Base-by-base conservation (phyloP, 2,797 vertebrate species). In the Crenichthys baileyi region DNA sequence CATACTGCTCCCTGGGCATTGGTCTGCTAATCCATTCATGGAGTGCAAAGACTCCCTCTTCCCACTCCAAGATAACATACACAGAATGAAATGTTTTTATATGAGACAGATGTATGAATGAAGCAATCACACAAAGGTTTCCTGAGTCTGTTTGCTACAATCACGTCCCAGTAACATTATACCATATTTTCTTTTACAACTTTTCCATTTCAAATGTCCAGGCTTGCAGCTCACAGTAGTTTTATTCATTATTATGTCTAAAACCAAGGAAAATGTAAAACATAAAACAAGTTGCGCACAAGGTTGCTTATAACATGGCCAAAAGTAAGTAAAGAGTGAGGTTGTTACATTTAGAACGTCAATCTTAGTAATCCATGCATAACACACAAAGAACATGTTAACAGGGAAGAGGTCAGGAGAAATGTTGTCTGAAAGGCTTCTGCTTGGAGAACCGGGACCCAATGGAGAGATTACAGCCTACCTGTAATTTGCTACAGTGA, bases 11-110 rank as follows among this genome's bases (percentile, higher is more conserved):
- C 13, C 55, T 72, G 75, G 46, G 72, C 79, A 85, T 51, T 78
- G 73, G 41, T 83, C 63, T 67, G 76, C 86, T 93, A 91, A 93
- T 94, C 90, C 89, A 93, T 93, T 94, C 92, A 90, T 36, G 9
- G 41, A 78, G 76, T 77, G 81, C 79, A 81, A 75, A 67, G 72
- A 85, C 86, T 85, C 76, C 83, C 80, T 90, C 73, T 85, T 55
- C 70, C 72, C 15, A 16, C 76, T 83, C 83, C n/a, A 5, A 80
- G 88, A 90, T 89, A 90, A 88, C 87, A 88, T 80, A 78, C 79
- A 77, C 67, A 75, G 63, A 90, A 90, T 92, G 83, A 82, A 87
- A 90, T 80, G 65, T 73, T 83, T 76, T 80, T 67, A 82, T 73
- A 83, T 5, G 0, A 74, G 16, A 76, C 48, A 70, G 80, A 85